Evolutionary conservation across 1,140 invertebrate genomes (phyloP), one percentile per base, ranked within the genome.

Genomic region (Marisa cornuarietis): DNA sequence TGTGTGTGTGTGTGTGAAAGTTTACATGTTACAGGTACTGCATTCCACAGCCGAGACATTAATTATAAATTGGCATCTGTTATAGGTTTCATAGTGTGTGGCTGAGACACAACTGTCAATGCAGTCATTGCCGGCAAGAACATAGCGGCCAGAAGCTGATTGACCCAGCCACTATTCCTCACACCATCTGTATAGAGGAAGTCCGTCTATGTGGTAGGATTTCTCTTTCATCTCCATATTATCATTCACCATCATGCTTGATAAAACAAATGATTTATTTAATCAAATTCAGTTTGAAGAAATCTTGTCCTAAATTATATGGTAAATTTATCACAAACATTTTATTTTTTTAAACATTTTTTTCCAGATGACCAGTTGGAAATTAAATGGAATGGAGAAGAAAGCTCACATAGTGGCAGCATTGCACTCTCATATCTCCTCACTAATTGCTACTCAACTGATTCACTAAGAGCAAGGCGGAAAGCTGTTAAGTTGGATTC

Each of bases 61-160:
- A 52, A 16, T 52, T 8, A 16, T 63, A n/a, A n/a, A n/a, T n/a
- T n/a, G n/a, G n/a, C n/a, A 31, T 71, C 58, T 18, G 52, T 61
- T 81, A 18, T 71, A 85, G 81, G 22, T 85, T 83, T 71, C 78
- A 84, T 71, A 77, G 78, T 31, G 63, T 78, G 2, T 85, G 83
- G 83, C 68, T 85, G 63, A 62, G 83, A 26, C 82, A 85, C 72
- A 84, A 84, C 71, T 85, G 85, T 71, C 83, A 83, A 52, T 85
- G 85, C 78, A 22, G 20, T 18, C 62, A 51, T 11, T 85, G 85
- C 69, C 79, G 49, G 52, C 83, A 85, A 71, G 26, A 58, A 73
- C 54, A 54, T 42, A 84, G 75, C 78, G 83, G 83, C 26, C 85
- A 85, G 62, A 80, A 71, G 52, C 71, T 80, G 16, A 31, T 81